These are phyloP conservation scores for Perodicticus potto DNA, from an alignment of 2,797 vertebrate genomes.

Conservation along the genomic window DNA sequence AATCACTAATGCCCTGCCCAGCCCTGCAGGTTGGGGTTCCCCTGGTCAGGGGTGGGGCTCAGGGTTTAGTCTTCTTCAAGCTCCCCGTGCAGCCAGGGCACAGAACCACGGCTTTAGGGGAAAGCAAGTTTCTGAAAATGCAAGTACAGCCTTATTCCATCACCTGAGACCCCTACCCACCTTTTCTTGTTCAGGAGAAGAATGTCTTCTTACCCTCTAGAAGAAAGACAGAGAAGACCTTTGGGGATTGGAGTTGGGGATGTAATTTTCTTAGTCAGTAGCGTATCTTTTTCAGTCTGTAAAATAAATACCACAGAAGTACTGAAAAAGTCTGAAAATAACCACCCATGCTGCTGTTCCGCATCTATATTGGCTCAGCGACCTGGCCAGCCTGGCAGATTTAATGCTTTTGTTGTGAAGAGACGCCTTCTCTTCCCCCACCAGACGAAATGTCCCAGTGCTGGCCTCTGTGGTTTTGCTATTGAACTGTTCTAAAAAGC, in stretches of 20 bases:
- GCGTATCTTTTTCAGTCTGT: conserved; percentile 30
- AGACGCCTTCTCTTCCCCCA: neutral
- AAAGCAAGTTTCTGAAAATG: neutral
- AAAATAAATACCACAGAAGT: conserved; percentile 55
- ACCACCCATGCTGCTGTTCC: neutral
- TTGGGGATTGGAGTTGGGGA: neutral
- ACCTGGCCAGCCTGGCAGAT: neutral
- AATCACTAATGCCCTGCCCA: neutral
- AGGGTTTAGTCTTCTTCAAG: neutral
- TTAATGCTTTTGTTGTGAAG: conserved; percentile 37
- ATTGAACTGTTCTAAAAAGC: neutral
- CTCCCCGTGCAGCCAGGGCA: neutral
- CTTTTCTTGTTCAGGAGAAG: neutral
- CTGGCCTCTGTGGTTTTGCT: conserved; percentile 2
- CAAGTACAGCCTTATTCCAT: neutral
- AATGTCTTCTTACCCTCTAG: neutral
- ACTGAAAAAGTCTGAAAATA: neutral
- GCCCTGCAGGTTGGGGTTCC: fast-evolving
- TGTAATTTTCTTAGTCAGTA: conserved; percentile 50
- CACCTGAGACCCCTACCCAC: neutral
- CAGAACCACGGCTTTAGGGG: neutral
- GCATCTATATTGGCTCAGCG: neutral
- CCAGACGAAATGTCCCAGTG: neutral
- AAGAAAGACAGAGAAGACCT: neutral
- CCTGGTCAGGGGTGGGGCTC: fast-evolving